Evolutionary conservation across 2,113 vertebrate species (phyloP).

Genomic region (Genyomyrus donnyi): DNA sequence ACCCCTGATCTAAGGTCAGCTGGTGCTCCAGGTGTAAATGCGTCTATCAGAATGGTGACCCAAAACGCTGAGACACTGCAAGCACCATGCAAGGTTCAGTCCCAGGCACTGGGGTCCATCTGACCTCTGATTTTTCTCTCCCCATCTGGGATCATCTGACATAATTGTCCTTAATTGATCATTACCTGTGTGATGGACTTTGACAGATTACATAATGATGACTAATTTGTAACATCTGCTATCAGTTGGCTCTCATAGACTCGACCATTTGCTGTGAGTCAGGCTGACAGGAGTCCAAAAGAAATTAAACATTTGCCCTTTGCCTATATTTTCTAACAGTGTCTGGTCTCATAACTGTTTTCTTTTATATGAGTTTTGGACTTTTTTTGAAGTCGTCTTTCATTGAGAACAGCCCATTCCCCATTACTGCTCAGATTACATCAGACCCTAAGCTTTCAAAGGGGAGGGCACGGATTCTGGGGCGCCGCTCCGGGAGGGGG

Average conservation of each 20-base stretch:
- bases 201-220: conserved; percentile 9
- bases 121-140: not conserved
- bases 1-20: too few species aligned
- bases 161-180: not conserved
- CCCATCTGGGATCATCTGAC: not conserved
- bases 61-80: not conserved
- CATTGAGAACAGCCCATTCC: not conserved
- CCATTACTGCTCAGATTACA: not conserved
- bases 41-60: not conserved
- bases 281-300: not conserved
- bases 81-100: not conserved
- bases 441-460: not conserved
- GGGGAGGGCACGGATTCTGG: not conserved
- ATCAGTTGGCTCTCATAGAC: not conserved
- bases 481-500: not conserved
- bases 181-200: conserved; percentile 6
- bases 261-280: not conserved
- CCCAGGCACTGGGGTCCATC: not conserved
- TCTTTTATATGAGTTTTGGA: not conserved
- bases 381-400: not conserved
- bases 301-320: not conserved
- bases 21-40: too few species aligned
- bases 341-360: not conserved
- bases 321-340: not conserved
- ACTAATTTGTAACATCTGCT: not conserved